Evolutionary conservation across 2,113 vertebrate genomes (phyloP).

Genomic region (Diphyllodes magnificus): DNA sequence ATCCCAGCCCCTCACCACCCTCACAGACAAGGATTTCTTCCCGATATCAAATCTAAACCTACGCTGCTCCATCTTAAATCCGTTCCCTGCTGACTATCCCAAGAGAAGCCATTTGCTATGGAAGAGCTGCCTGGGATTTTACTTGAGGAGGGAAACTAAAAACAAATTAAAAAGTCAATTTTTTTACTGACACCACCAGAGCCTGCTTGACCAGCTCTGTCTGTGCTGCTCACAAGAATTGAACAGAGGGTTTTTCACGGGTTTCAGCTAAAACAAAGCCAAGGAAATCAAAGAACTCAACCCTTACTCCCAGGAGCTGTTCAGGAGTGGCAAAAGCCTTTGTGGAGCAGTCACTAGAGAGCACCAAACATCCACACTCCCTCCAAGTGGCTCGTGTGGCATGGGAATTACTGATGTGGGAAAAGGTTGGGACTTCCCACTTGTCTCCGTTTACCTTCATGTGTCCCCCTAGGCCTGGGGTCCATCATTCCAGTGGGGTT

Average conservation of each 20-base stretch:
- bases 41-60: not conserved
- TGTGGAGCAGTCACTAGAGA: conserved; percentile 30
- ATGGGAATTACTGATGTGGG: not conserved
- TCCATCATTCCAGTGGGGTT: not conserved
- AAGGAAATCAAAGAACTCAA: not conserved
- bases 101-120: not conserved
- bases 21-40: not conserved
- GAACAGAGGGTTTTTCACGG: not conserved
- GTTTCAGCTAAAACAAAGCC: not conserved
- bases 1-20: not conserved
- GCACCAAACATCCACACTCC: conserved; percentile 21
- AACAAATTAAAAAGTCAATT: not conserved
- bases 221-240: not conserved
- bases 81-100: too few species aligned
- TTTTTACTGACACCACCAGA: not conserved
- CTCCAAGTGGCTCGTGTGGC: not conserved
- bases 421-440: not conserved
- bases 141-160: not conserved
- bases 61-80: not conserved
- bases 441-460: not conserved
- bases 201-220: not conserved
- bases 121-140: not conserved
- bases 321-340: not conserved
- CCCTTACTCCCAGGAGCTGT: not conserved
- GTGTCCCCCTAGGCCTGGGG: accelerated